Conservation (phyloP, 2,797 vertebrate species). For the Parauchenoglanis ngamensis region DNA sequence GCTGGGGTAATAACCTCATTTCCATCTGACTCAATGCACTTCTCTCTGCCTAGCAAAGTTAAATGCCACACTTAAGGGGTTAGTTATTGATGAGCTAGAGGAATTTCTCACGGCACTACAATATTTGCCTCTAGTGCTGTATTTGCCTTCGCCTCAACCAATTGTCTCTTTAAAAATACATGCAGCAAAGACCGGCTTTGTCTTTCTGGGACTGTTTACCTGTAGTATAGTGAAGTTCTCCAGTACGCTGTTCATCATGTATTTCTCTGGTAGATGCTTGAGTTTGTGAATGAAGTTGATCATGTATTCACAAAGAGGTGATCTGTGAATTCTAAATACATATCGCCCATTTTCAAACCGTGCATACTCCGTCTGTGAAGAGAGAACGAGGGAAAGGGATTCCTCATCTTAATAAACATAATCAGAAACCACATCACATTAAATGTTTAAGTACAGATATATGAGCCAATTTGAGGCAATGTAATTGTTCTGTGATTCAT, state of each 20-base stretch:
- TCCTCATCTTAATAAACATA: conserved; percentile 21
- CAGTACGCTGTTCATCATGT: conserved; percentile 98
- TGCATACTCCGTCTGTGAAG: conserved; percentile 87
- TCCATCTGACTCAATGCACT: conserved; percentile 48
- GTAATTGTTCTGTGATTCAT: conserved; percentile 43
- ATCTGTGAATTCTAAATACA: conserved; percentile 90
- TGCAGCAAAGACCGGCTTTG: background rate
- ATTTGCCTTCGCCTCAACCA: conserved; percentile 1
- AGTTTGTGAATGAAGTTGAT: conserved; percentile 98
- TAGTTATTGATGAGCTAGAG: conserved; percentile 38
- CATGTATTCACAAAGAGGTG: conserved; percentile 96
- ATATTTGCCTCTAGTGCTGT: conserved; percentile 19
- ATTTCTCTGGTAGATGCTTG: conserved; percentile 94
- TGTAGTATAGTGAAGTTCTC: conserved; percentile 98
- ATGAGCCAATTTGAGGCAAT: conserved; percentile 19
- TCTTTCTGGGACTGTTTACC: conserved; percentile 66
- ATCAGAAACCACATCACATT: conserved; percentile 28
- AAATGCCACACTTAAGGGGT: conserved; percentile 39
- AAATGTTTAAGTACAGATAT: conserved; percentile 21
- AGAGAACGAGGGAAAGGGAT: conserved; percentile 18
- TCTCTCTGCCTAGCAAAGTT: conserved; percentile 35
- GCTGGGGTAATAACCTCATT: conserved; percentile 60
- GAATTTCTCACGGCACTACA: conserved; percentile 26
- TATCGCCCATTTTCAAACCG: conserved; percentile 91
- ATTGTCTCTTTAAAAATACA: background rate